Percentiles rank a stretch among this genome's conserved stretches.
Evolutionary conservation across 2,797 vertebrate species (phyloP).

Genomic region (Loriculus beryllinus): DNA sequence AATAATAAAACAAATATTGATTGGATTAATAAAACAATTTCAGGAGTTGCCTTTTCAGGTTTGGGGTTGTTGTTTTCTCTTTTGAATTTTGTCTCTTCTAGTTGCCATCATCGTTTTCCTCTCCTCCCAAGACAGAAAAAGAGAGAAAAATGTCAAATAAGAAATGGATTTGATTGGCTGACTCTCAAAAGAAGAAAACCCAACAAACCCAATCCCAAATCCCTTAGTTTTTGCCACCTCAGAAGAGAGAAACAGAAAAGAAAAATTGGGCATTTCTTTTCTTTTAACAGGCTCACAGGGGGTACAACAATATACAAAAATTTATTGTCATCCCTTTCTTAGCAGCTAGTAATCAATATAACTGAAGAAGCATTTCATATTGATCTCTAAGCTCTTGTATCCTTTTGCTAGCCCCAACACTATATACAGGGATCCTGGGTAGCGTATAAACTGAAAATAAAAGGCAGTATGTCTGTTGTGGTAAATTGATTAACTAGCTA

Average conservation of each 20-base stretch:
- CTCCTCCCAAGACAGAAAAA: neutral
- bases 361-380: conserved; percentile 31
- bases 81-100: neutral
- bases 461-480: neutral
- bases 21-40: neutral
- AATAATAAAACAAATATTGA: neutral
- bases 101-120: neutral
- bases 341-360: conserved; percentile 23
- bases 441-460: conserved; percentile 17
- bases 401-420: neutral
- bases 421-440: neutral
- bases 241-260: neutral
- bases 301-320: neutral
- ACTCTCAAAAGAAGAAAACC: neutral
- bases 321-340: neutral
- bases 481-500: conserved; percentile 32
- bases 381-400: neutral
- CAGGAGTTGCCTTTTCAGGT: neutral
- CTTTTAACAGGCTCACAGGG: neutral
- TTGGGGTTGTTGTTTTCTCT: neutral
- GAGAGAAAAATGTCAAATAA: neutral
- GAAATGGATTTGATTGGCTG: neutral
- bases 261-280: neutral
- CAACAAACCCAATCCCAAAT: neutral
- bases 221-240: neutral